Evolutionary conservation across 2,888 invertebrate species (phyloP), one percentile per base, ranked within the genome.

Genomic region (Pseudococcus jackbeardsleyi): DNA sequence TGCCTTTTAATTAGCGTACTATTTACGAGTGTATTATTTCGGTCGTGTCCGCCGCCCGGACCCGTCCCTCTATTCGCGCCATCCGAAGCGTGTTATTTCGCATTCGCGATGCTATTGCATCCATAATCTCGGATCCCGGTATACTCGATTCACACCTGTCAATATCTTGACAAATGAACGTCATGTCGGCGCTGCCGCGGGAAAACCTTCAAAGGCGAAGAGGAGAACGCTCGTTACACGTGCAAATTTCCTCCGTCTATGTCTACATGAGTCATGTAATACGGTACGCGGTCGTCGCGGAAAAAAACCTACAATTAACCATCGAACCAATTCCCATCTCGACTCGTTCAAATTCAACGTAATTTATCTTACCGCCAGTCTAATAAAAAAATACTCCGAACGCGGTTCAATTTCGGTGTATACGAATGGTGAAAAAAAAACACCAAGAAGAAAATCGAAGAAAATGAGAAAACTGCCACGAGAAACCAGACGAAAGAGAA

Each of bases 351-450:
- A 42, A 42, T 46, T 64, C 64, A 22, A 46, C 79, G 79, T 82
- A 82, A 82, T 46, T 82, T 46, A 82, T 82, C 79, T 42, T 82
- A 82, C 79, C 79, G 46, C 79, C 33, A 33, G 64, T 64, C 64
- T 72, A 72, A 12, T 33, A 72, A 72, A 72, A 72, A 72, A 72
- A 33, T 33, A 26, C 26, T 39, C 72, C 12, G 33, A 22, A 64
- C 59, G 72, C 33, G 33, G 72, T 72, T 72, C 72, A 72, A 72
- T 72, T 72, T 72, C 64, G 64, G 22, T 9, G 59, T 64, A 15
- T 50, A 59, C 5, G 59, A 59, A 59, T 33, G n/a, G n/a, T 0
- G 22, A 64, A 22, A 64, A 64, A 64, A 72, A 17, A 12, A 42
- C 79, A 46, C 33, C 46, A 19, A 26, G 15, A 42, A 42, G 79